Base-by-base conservation (phyloP, 1,140 invertebrate species). In the Pararge aegeria region DNA sequence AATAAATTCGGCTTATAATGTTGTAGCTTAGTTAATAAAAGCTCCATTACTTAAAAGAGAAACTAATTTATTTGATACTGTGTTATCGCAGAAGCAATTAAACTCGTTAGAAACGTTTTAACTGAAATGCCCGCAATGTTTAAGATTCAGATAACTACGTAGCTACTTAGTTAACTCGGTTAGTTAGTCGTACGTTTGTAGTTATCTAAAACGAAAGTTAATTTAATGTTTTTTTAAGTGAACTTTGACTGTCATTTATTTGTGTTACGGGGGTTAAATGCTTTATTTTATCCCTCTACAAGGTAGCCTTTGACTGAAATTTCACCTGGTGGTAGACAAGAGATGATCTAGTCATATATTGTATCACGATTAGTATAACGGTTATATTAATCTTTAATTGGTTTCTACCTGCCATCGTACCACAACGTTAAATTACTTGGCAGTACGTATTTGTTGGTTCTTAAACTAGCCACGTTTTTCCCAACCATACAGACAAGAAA, bases 141-240 rank as follows among this genome's bases (percentile, higher is more conserved):
- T 24, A 24, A 34, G 30, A 34, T 34, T 7, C 10, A 34, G 30
- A 34, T 34, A 34, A 34, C 30, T 12, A 12, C 29, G 5, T 27
- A n/a, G n/a, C n/a, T 7, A 24, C 24, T 7, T 4, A 30, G 29
- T 30, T 30, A 30, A 30, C 29, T 30, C 5, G 1, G 29, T 12
- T 10, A 34, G 30, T 34, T 34, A 34, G 30, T 34, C 9, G 7
- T 12, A 1, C 1, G 9, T 34, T 1, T 2, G 7, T 12, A 18
- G 38, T 42, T 42, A 42, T 42, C 38, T 42, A 5, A 42, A 42
- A 16, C 13, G 38, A 42, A 42, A 42, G 38, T 42, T 42, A 16
- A 18, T 42, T 42, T 42, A 42, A 42, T 42, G 38, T 15, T 13
- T 18, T 42, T 42, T 42, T 10, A 15, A 42, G 13, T 42, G 38